Evolutionary conservation across 2,113 vertebrate genomes (phyloP), one percentile per base, ranked within the genome.

Genomic region (Eurypyga helias): DNA sequence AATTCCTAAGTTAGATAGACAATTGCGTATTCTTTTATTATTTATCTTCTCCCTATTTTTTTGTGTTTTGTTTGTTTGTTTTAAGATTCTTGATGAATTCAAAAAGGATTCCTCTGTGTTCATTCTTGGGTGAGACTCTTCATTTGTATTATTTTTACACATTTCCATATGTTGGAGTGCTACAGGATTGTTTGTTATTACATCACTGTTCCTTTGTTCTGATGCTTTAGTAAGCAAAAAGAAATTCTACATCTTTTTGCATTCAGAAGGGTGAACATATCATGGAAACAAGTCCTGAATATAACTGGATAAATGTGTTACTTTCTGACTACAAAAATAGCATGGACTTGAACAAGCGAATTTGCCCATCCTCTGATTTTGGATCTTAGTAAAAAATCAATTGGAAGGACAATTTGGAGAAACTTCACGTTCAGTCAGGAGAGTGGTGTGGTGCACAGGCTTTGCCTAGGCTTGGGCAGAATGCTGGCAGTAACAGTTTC

Each of bases 51-150:
- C 28, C 5, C 1, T 10, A 5, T 11, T 41, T 31, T 82, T 90
- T 93, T 41, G 46, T 12, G n/a, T 83, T 89, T 45, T 45, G 45
- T 45, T 45, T 45, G 45, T 45, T 71, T 80, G 7, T 54, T 97
- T 96, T 93, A 96, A 99, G 99, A 99, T 99, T 94, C 98, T 99
- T 19, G 99, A 99, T 24, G 99, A 99, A 97, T 99, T 99, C 98
- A 99, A 99, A 97, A 99, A 98, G 87, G 99, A 99, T 92, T 98
- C 98, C 0, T 99, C 99, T 58, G 98, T 99, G 88, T 99, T 99
- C 94, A 99, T 99, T 96, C 97, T 99, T 97, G 99, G 99, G 99
- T 99, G 96, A 99, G 98, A 97, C 25, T 58, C 34, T 81, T 73
- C 3, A 46, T 76, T 92, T 89, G 6, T 33, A 29, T 69, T 84